phyloP scores from a whole-genome alignment of 2,113 vertebrate genomes.

The Hucho hucho region DNA sequence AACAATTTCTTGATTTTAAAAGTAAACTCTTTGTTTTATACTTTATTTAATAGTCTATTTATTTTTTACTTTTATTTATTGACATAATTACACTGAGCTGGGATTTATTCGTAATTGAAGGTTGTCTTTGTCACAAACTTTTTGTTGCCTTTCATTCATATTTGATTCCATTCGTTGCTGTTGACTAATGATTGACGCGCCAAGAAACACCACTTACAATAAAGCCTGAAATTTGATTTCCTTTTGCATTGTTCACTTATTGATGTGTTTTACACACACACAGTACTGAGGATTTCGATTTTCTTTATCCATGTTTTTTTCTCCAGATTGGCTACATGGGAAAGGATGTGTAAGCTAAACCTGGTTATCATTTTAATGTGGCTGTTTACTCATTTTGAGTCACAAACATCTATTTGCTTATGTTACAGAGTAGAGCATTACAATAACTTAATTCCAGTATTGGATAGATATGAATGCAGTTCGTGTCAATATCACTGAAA shows the following conservation, averaged over 20 bases:
- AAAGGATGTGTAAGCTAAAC: not conserved
- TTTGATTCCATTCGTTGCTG: not conserved
- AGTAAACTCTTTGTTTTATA: slow-evolving; percentile 63
- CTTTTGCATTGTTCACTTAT: not conserved
- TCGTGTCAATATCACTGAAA: no score
- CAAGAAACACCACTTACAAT: not conserved
- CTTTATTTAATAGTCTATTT: slow-evolving; percentile 82
- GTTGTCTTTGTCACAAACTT: slow-evolving; percentile 60
- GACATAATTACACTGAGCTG: slow-evolving; percentile 69
- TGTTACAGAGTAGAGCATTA: no score
- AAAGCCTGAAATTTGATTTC: not conserved
- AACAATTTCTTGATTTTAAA: slow-evolving; percentile 40
- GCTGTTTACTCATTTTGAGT: not conserved
- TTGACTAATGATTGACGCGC: not conserved
- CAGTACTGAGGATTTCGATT: not conserved
- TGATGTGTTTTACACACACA: not conserved
- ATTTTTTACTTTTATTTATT: slow-evolving; percentile 81
- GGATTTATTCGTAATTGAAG: slow-evolving; percentile 70
- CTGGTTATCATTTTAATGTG: not conserved
- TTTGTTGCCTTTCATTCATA: slow-evolving; percentile 32
- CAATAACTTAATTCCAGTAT: no score
- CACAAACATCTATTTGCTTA: not conserved
- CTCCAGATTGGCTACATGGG: no score
- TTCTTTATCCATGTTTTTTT: not conserved
- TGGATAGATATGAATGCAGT: no score